These are phyloP conservation scores for Pantherophis alleghaniensis DNA, from an alignment of 2,797 vertebrate species.

Conservation along the genomic window DNA sequence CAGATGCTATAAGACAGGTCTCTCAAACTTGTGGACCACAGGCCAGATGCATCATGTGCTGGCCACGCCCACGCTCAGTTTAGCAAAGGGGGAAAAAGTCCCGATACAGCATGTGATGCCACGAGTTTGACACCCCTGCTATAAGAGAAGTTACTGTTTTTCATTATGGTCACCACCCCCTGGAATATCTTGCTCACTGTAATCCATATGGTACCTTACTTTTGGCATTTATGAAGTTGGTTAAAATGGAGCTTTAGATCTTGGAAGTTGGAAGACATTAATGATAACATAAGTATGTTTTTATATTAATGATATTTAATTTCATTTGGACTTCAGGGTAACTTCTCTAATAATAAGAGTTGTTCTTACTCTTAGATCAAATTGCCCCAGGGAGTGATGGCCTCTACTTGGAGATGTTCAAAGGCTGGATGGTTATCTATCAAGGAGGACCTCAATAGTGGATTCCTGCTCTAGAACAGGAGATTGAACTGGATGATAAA, in stretches of 20 bases:
- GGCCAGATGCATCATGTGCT: too few species aligned
- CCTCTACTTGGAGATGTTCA: not conserved
- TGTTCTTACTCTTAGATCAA: not conserved
- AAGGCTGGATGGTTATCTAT: not conserved
- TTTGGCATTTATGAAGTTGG: not conserved
- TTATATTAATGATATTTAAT: not conserved
- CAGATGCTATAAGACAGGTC: not conserved
- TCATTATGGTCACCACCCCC: not conserved
- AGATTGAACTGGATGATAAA: not conserved
- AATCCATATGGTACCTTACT: not conserved
- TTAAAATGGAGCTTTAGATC: not conserved
- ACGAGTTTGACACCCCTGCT: not conserved
- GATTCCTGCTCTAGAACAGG: not conserved
- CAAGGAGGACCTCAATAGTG: not conserved
- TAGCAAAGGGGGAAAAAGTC: too few species aligned
- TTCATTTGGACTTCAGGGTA: not conserved
- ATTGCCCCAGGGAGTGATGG: not conserved
- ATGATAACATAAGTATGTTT: not conserved
- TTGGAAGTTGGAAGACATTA: not conserved
- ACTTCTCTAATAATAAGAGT: not conserved
- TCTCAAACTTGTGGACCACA: too few species aligned
- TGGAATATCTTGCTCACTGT: not conserved
- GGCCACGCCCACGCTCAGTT: too few species aligned
- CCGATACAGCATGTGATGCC: too few species aligned
- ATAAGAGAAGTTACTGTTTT: not conserved